Conservation (phyloP, 2,888 invertebrate genomes). For the Rutpela maculata region DNA sequence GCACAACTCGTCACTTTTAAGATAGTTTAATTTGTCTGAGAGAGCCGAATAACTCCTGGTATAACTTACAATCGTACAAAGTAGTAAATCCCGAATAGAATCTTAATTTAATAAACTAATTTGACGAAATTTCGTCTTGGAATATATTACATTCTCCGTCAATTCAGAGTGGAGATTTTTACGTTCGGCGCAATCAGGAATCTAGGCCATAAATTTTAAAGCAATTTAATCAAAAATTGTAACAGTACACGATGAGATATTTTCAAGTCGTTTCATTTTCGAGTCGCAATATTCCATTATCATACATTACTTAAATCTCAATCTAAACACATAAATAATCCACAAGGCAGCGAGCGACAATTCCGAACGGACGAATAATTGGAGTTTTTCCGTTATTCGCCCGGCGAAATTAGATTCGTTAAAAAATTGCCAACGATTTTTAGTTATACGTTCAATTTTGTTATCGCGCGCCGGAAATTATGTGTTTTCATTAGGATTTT, state of each 20-base stretch:
- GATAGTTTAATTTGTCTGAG: slow-evolving; percentile 4
- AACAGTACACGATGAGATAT: slow-evolving; percentile 61
- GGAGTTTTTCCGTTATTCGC: slow-evolving; percentile 62
- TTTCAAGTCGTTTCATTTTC: slow-evolving; percentile 67
- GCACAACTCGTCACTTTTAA: slow-evolving; percentile 1
- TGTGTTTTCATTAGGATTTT: slow-evolving; percentile 34
- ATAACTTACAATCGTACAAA: slow-evolving; percentile 12
- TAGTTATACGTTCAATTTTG: slow-evolving; percentile 31
- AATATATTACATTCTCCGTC: slow-evolving; percentile 48
- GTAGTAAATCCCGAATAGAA: slow-evolving; percentile 50
- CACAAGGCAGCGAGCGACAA: slow-evolving; percentile 63
- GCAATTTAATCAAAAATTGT: slow-evolving; percentile 70
- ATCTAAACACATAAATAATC: slow-evolving; percentile 71
- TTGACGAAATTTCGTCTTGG: slow-evolving; percentile 53
- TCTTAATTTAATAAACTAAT: slow-evolving; percentile 56
- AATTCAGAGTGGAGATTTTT: slow-evolving; percentile 53
- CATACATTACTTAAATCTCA: slow-evolving; percentile 71
- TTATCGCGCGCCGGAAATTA: slow-evolving; percentile 30
- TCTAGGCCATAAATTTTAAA: slow-evolving; percentile 67
- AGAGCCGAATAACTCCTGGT: slow-evolving; percentile 15
- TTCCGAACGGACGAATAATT: slow-evolving; percentile 66
- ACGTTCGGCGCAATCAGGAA: slow-evolving; percentile 61
- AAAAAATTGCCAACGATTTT: slow-evolving; percentile 47
- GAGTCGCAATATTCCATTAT: slow-evolving; percentile 69
- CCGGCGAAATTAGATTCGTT: slow-evolving; percentile 56